These are phyloP conservation scores for Sebastes paucispinis DNA, from an alignment of 2,797 vertebrate species.

Conservation along the genomic window DNA sequence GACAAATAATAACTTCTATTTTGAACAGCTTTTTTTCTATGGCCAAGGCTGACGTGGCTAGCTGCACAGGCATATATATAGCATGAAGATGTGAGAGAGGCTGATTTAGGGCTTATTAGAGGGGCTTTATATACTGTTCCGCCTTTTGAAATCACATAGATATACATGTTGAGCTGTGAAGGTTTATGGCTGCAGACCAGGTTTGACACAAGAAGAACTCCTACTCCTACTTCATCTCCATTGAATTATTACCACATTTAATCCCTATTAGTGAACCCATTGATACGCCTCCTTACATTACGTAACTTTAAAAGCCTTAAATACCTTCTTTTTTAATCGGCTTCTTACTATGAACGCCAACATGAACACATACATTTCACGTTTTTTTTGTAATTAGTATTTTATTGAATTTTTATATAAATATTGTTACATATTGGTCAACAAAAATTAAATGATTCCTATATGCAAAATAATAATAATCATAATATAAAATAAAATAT, in stretches of 20 bases:
- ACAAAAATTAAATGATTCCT: too few species aligned
- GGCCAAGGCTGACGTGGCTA: too few species aligned
- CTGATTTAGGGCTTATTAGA: background rate
- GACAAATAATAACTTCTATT: conserved; percentile 54
- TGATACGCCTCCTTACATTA: background rate
- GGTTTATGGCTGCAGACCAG: background rate
- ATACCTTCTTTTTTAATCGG: background rate
- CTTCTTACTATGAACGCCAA: background rate
- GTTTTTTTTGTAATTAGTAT: too few species aligned
- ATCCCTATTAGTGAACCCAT: background rate
- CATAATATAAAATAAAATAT: too few species aligned
- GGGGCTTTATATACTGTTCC: background rate
- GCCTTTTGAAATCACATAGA: background rate
- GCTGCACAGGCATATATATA: background rate
- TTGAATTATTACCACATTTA: background rate
- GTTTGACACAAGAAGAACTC: background rate
- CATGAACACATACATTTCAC: background rate
- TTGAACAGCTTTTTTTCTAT: background rate
- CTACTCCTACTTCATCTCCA: background rate
- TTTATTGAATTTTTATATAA: too few species aligned
- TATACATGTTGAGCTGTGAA: background rate
- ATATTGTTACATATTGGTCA: too few species aligned
- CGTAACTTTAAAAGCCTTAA: background rate
- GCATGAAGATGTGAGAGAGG: background rate
- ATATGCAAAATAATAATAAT: too few species aligned